Percentiles rank a stretch among this genome's conserved stretches.
These are phyloP conservation scores for Xiphophorus couchianus DNA, from an alignment of 2,113 vertebrate species.

Conservation along the genomic window DNA sequence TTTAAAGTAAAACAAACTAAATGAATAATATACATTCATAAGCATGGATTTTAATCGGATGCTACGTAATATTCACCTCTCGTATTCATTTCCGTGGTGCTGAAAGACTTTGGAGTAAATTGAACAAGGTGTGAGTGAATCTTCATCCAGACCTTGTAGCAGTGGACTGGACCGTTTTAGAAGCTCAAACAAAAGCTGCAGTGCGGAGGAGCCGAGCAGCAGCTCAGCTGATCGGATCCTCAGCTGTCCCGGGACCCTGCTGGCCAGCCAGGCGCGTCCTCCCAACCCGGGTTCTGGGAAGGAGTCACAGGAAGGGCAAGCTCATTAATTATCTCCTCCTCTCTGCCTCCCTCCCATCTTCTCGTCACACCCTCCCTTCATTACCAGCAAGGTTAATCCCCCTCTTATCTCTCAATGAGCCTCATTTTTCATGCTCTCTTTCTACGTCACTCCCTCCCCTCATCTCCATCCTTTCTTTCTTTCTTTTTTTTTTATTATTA, in stretches of 20 bases:
- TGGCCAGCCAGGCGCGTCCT: slow-evolving; percentile 53
- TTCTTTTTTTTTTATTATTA: no score
- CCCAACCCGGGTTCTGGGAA: slow-evolving; percentile 55
- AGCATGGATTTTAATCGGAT: no score
- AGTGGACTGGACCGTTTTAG: not conserved
- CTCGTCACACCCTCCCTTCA: slow-evolving; percentile 81
- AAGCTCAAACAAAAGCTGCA: slow-evolving; percentile 17
- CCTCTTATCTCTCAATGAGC: slow-evolving; percentile 79
- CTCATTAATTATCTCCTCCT: slow-evolving; percentile 87
- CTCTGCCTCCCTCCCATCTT: slow-evolving; percentile 57
- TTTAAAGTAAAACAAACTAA: no score
- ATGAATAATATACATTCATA: no score
- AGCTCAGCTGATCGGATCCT: slow-evolving; percentile 2
- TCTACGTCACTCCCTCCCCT: slow-evolving; percentile 48
- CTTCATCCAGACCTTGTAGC: no score
- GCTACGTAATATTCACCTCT: no score
- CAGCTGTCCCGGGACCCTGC: slow-evolving; percentile 61
- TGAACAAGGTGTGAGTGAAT: no score
- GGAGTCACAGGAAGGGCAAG: slow-evolving; percentile 84
- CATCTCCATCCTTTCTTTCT: slow-evolving; percentile 11
- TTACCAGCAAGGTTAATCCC: slow-evolving; percentile 95
- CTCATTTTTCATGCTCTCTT: slow-evolving; percentile 84
- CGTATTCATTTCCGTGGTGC: no score
- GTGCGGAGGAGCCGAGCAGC: slow-evolving; percentile 23
- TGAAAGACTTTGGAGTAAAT: no score